Percentiles rank a stretch among this genome's conserved stretches.
Conservation (phyloP, 2,888 invertebrate genomes). For the Rhogogaster chlorosoma region DNA sequence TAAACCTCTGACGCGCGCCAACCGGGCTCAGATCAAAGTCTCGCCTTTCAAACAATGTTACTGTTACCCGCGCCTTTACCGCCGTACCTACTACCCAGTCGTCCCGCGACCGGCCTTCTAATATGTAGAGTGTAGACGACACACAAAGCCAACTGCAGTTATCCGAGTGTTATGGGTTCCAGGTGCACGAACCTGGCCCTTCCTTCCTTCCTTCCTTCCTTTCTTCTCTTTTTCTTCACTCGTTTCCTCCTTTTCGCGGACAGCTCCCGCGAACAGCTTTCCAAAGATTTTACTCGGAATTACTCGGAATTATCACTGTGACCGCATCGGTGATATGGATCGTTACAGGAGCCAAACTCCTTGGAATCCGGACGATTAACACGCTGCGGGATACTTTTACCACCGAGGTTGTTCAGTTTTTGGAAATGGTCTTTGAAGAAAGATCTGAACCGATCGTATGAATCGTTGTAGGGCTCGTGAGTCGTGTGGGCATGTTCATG, state of each 20-base stretch:
- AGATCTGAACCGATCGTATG: neutral
- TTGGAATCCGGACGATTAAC: neutral
- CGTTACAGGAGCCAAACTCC: neutral
- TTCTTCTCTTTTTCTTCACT: slow-evolving; percentile 43
- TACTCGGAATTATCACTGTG: neutral
- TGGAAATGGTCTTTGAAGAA: neutral
- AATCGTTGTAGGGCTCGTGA: slow-evolving; percentile 1
- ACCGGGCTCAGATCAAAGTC: slow-evolving; percentile 74
- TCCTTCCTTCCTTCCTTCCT: slow-evolving; percentile 50
- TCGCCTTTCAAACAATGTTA: slow-evolving; percentile 77
- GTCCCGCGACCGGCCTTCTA: slow-evolving; percentile 62
- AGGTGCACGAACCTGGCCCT: slow-evolving; percentile 63
- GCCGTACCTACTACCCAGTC: slow-evolving; percentile 53
- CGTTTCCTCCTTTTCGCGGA: neutral
- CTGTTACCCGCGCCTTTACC: slow-evolving; percentile 58
- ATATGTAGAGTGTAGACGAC: slow-evolving; percentile 57
- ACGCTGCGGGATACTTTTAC: neutral
- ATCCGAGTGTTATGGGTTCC: slow-evolving; percentile 68
- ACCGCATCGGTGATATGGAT: neutral
- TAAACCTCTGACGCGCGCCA: slow-evolving; percentile 75
- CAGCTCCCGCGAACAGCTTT: neutral
- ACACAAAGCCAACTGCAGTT: slow-evolving; percentile 66
- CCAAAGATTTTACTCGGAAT: neutral
- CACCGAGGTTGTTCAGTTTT: neutral
- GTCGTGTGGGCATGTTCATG: slow-evolving; percentile 59